A percentile compares a stretch with the other conserved stretches of the same genome.
Conservation (phyloP, 2,113 vertebrate genomes). For the Gila orcuttii region DNA sequence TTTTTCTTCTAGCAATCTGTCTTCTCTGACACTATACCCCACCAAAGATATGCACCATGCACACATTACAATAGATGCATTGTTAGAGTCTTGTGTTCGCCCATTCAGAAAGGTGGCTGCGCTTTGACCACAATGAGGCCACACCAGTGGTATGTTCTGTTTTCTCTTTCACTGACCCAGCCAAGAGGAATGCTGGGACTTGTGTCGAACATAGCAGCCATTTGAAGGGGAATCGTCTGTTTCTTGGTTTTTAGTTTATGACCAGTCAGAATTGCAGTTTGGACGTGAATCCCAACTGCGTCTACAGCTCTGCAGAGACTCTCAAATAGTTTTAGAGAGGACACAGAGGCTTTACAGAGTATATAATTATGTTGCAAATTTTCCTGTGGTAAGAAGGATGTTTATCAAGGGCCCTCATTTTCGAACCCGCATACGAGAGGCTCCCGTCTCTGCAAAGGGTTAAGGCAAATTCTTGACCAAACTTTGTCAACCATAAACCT, state of each 20-base stretch:
- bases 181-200: constrained; percentile 55
- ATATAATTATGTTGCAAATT: constrained; percentile 80
- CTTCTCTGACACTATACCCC: constrained; percentile 44
- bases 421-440: constrained; percentile 72
- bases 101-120: constrained; percentile 50
- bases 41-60: constrained; percentile 48
- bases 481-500: constrained; percentile 56
- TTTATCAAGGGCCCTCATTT: constrained; percentile 75
- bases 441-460: constrained; percentile 59
- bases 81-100: constrained; percentile 45
- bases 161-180: constrained; percentile 44
- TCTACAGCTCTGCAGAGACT: constrained; percentile 64
- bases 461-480: constrained; percentile 49
- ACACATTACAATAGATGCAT: constrained; percentile 46
- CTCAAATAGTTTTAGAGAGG: constrained; percentile 64
- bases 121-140: constrained; percentile 52
- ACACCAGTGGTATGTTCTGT: constrained; percentile 50
- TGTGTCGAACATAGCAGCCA: constrained; percentile 51
- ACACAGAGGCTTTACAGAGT: constrained; percentile 69
- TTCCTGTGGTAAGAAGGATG: constrained; percentile 71
- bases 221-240: constrained; percentile 62
- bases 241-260: constrained; percentile 67
- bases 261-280: constrained; percentile 75
- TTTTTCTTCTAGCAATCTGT: constrained; percentile 48
- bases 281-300: constrained; percentile 70